These are phyloP conservation scores for Triplophysa rosa DNA, from an alignment of 2,113 vertebrate species.

Conservation along the genomic window DNA sequence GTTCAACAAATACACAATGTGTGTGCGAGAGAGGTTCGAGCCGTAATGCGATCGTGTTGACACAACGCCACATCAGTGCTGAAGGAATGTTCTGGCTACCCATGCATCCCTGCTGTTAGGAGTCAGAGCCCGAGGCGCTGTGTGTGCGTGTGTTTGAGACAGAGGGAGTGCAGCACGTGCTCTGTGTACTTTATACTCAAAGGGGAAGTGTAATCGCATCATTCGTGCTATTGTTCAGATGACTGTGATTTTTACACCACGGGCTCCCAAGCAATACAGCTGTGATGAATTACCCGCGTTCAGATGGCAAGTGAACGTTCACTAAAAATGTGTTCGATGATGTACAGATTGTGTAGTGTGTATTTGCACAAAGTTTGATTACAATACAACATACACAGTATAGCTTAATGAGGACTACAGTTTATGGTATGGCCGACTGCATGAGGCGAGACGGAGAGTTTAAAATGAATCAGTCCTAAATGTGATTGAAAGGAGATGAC, in stretches of 20 bases:
- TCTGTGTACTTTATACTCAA: constrained; percentile 20
- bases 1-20: constrained; percentile 7
- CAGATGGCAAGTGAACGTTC: neutral
- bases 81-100: constrained; percentile 45
- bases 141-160: constrained; percentile 25
- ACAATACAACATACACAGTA: neutral
- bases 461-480: neutral
- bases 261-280: neutral
- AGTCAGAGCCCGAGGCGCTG: constrained; percentile 18
- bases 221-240: neutral
- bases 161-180: constrained; percentile 27
- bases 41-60: constrained; percentile 44
- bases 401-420: neutral
- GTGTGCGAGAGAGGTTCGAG: constrained; percentile 23
- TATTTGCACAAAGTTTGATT: neutral
- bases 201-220: constrained; percentile 7
- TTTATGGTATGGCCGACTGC: neutral
- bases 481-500: neutral
- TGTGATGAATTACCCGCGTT: neutral
- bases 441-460: neutral
- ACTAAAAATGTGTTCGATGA: neutral
- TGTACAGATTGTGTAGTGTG: neutral
- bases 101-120: constrained; percentile 35
- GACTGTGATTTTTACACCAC: neutral
- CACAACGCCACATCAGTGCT: constrained; percentile 51